Evolutionary conservation across 92 coral and sea anemone species (phyloP), one percentile per base, ranked within the genome.

Genomic region (Palythoa grandis): DNA sequence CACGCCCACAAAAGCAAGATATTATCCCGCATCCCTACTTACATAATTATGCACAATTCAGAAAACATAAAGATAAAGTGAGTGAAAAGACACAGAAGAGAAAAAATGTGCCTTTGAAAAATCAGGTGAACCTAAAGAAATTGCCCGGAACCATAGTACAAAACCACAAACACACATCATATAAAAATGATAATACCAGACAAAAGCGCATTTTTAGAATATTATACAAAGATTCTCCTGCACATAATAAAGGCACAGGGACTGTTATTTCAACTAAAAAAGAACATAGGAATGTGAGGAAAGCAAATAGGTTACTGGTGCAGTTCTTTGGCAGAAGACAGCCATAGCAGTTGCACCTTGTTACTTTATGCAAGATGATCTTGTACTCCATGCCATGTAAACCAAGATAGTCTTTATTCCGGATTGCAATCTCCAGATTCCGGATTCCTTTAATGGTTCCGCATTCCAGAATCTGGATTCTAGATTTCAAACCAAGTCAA

Each of bases 1-100:
- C 70, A 60, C 87, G 88, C 54, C 95, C 95, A 0, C 76, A 87
- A 35, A 68, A 25, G 24, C 63, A 15, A 7, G 77, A 61, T 20
- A 69, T 78, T 43, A 67, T 23, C 50, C 67, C 70, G 40, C 89
- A 76, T n/a, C 84, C 78, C 71, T 83, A 72, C 38, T 11, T 57
- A 35, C 52, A 74, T 61, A 70, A 39, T 65, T 20, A 61, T 38
- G 54, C 82, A 12, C 17, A 20, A 70, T 40, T 61, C 48, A 37
- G 35, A 2, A 50, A 16, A 16, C 61, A 40, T 56, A 47, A 35
- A 8, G 74, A 38, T 52, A 68, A 13, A 86, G 39, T 8, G 17
- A 66, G 0, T 7, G 39, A 43, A 5, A 61, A 22, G 19, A 22
- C 4, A 35, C 17, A 48, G 7, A 80, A 80, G 47, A 7, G 14